Conservation (phyloP, 92 coral and sea anemone genomes). For the Isaurus tuberculatus region DNA sequence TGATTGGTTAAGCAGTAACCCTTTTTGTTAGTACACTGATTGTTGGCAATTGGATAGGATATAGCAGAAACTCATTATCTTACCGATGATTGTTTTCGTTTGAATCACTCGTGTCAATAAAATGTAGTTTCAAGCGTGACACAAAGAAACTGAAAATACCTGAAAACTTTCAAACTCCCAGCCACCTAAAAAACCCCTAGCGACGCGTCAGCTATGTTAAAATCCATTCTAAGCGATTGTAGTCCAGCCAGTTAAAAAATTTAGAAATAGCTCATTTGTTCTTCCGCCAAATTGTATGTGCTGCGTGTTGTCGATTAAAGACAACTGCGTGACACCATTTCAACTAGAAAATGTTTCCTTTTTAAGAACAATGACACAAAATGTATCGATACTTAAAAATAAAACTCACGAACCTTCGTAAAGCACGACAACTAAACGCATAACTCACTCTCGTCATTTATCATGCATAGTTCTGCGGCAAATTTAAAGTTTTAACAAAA, state of each 20-base stretch:
- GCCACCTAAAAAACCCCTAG: conserved; percentile 9
- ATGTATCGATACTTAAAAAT: neutral
- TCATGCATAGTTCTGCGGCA: too few relatives aligned
- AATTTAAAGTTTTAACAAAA: too few relatives aligned
- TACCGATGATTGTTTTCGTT: conserved; percentile 25
- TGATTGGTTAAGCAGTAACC: conserved; percentile 17
- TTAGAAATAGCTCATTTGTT: neutral
- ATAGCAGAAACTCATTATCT: neutral
- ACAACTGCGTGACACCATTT: neutral
- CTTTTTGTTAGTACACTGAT: conserved; percentile 15
- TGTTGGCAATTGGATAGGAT: conserved; percentile 4
- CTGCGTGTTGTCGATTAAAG: neutral
- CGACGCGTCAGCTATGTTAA: neutral
- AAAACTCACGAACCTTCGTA: conserved; percentile 14
- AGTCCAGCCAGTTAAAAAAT: neutral
- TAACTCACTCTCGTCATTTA: too few relatives aligned
- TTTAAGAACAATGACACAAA: conserved; percentile 5
- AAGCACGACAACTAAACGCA: too few relatives aligned
- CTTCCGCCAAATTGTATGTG: neutral
- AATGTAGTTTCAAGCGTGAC: conserved; percentile 40
- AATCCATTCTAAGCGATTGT: neutral
- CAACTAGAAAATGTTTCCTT: conserved; percentile 2
- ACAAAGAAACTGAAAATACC: conserved; percentile 15
- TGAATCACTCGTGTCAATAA: conserved; percentile 40
- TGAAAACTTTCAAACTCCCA: conserved; percentile 22